These are phyloP conservation scores for Phalacrocorax pelagicus DNA, from an alignment of 2,113 vertebrate genomes.

Conservation along the genomic window DNA sequence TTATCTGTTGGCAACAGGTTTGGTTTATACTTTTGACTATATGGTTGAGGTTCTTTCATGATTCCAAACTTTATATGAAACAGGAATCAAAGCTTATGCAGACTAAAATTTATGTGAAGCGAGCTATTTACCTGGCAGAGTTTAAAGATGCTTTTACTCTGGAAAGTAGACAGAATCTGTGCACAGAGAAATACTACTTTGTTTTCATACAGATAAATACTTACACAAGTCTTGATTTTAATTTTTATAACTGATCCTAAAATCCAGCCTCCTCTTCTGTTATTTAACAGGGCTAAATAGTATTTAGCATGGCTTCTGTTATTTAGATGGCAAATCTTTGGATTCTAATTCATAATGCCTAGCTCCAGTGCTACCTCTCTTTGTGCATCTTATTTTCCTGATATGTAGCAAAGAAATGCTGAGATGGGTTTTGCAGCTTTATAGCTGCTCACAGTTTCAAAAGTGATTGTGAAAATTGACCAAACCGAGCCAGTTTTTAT, in stretches of 20 bases:
- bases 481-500: background rate
- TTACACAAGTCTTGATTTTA: background rate
- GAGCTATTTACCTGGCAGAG: background rate
- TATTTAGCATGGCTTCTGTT: background rate
- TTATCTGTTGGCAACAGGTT: background rate
- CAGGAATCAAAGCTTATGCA: background rate
- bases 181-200: background rate
- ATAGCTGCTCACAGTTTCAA: background rate
- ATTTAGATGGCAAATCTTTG: background rate
- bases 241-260: background rate
- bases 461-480: background rate
- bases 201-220: background rate
- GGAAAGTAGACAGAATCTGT: background rate
- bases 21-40: background rate
- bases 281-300: background rate
- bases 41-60: background rate
- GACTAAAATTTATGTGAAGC: background rate
- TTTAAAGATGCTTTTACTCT: background rate
- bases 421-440: background rate
- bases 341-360: background rate
- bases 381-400: background rate
- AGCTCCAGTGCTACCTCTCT: background rate
- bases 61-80: conserved; percentile 8
- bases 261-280: background rate
- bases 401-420: background rate